Conservation (phyloP, 2,888 invertebrate genomes). For the Poecilus cupreus region DNA sequence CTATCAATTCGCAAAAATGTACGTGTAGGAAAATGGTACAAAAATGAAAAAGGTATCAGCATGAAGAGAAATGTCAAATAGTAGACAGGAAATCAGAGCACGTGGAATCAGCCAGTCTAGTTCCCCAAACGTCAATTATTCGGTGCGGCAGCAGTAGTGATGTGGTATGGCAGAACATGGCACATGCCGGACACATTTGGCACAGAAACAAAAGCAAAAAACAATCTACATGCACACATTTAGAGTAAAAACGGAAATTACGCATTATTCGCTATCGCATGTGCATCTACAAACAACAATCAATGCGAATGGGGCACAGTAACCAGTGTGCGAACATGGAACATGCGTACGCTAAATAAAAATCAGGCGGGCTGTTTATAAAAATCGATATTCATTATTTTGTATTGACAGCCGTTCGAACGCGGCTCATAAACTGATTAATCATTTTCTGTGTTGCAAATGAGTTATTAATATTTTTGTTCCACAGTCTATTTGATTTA, state of each 20-base stretch:
- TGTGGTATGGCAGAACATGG: not conserved
- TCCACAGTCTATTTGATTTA: constrained; percentile 50
- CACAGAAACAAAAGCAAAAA: constrained; percentile 49
- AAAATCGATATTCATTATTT: constrained; percentile 56
- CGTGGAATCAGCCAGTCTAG: too few relatives aligned
- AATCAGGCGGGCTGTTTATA: not conserved
- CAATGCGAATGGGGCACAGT: constrained; percentile 34
- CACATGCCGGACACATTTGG: constrained; percentile 20
- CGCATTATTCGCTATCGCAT: constrained; percentile 52
- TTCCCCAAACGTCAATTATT: too few relatives aligned
- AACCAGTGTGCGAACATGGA: not conserved
- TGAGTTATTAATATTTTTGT: constrained; percentile 58
- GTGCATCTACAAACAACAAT: constrained; percentile 40
- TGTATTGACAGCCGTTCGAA: constrained; percentile 40
- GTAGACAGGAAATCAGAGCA: not conserved
- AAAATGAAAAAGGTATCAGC: too few relatives aligned
- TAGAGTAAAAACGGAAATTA: constrained; percentile 51
- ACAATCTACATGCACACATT: constrained; percentile 47
- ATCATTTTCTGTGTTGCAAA: constrained; percentile 52
- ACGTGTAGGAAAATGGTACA: too few relatives aligned
- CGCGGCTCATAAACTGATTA: constrained; percentile 53
- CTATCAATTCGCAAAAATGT: too few relatives aligned
- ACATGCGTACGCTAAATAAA: not conserved
- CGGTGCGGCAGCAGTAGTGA: not conserved
- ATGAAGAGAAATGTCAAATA: too few relatives aligned